Percentiles rank a stretch among this genome's conserved stretches.
These are phyloP conservation scores for Zaprionus lineosus DNA, from an alignment of 2,888 invertebrate species.

Conservation along the genomic window DNA sequence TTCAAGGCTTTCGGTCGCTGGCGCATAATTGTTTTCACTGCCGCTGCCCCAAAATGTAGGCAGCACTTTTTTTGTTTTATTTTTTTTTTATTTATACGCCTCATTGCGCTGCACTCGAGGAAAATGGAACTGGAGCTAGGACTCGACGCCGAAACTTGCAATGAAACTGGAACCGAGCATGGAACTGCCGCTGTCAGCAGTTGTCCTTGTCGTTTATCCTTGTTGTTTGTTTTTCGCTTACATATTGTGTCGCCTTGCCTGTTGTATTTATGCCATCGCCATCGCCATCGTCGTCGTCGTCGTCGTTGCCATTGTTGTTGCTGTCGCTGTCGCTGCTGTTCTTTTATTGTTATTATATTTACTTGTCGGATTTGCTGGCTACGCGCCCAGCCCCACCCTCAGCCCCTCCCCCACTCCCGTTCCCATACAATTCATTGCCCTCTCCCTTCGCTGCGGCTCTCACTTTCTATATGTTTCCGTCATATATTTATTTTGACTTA, in stretches of 20 bases:
- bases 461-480: conserved; percentile 34
- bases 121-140: conserved; percentile 31
- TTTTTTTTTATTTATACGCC: no score
- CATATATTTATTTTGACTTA: conserved; percentile 52
- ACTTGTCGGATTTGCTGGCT: conserved; percentile 72
- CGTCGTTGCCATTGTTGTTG: conserved; percentile 60
- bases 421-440: no score
- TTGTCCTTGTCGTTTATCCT: conserved; percentile 61
- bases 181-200: conserved; percentile 30
- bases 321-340: conserved; percentile 64
- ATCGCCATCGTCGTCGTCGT: conserved; percentile 60
- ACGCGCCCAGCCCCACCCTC: conserved; percentile 3
- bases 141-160: no score
- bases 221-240: conserved; percentile 14
- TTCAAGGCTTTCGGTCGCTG: no score
- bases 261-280: conserved; percentile 10
- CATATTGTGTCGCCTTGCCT: background rate
- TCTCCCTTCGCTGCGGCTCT: conserved; percentile 1
- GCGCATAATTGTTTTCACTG: no score
- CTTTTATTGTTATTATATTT: conserved; percentile 78
- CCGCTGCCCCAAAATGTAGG: no score
- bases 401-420: background rate
- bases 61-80: no score
- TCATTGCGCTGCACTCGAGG: conserved; percentile 36
- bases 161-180: conserved; percentile 3